Evolutionary conservation across 2,113 vertebrate genomes (phyloP).

Genomic region (Chiloscyllium plagiosum): DNA sequence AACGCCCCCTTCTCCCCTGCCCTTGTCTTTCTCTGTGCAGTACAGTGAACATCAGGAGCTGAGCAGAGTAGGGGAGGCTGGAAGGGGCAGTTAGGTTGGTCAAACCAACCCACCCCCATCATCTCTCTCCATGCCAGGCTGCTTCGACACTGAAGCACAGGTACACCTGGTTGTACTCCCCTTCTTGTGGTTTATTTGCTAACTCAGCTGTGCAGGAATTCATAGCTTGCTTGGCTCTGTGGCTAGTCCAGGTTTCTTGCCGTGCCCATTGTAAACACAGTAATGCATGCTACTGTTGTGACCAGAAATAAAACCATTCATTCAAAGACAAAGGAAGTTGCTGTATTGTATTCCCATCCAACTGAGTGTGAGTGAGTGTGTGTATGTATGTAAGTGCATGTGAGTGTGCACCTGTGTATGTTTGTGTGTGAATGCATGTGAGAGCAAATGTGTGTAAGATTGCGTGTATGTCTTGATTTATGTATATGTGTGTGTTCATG

Average conservation of each 20-base stretch:
- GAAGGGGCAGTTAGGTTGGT: not conserved
- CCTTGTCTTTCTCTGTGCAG: not conserved
- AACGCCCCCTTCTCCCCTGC: not conserved
- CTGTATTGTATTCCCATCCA: not conserved
- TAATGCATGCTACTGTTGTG: not conserved
- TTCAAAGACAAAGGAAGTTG: not conserved
- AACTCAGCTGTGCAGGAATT: not conserved
- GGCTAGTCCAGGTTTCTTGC: not conserved
- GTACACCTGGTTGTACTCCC: not conserved
- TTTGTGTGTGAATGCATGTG: no score
- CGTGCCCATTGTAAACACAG: not conserved
- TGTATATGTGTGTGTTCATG: no score
- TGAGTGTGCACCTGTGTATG: no score
- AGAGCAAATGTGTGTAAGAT: no score
- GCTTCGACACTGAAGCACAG: not conserved
- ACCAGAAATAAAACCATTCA: conserved; percentile 13
- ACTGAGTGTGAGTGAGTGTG: no score
- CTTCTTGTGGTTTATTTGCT: not conserved
- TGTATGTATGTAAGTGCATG: no score
- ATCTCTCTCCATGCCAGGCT: not conserved
- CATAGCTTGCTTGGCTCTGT: not conserved
- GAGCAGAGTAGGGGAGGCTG: not conserved
- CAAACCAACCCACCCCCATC: not conserved
- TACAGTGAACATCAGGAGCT: not conserved
- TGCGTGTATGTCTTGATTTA: no score